Evolutionary conservation across 1,140 invertebrate genomes (phyloP).

Genomic region (Cydia strobilella): DNA sequence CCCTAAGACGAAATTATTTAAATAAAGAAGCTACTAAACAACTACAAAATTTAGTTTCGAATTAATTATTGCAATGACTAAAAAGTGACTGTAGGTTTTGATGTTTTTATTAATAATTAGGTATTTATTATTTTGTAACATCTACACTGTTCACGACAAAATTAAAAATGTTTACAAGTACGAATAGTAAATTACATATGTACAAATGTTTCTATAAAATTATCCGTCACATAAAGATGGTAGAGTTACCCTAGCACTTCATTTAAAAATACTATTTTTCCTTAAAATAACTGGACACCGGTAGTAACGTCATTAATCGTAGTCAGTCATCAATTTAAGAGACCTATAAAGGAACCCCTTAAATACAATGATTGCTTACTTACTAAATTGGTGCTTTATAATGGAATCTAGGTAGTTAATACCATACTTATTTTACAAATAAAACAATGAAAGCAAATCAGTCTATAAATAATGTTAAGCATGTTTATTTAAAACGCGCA

Average conservation of each 20-base stretch:
- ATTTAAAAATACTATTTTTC: background rate
- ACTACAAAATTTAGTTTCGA: too few relatives aligned
- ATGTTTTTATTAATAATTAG: background rate
- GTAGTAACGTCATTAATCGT: conserved; percentile 5
- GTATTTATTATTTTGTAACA: background rate
- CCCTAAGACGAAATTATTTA: too few relatives aligned
- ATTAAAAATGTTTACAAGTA: background rate
- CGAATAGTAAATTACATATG: background rate
- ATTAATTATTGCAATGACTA: background rate
- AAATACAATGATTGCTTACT: conserved; percentile 14
- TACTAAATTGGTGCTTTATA: conserved; percentile 7
- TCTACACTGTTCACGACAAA: conserved; percentile 15
- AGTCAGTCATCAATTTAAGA: conserved; percentile 16
- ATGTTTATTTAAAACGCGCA: conserved; percentile 5
- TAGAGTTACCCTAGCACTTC: background rate
- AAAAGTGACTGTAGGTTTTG: background rate
- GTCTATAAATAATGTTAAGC: conserved; percentile 10
- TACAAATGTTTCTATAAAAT: background rate
- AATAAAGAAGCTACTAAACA: too few relatives aligned
- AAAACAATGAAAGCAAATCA: conserved; percentile 1
- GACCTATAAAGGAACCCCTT: background rate
- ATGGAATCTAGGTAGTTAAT: background rate
- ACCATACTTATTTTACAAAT: background rate
- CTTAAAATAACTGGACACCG: background rate
- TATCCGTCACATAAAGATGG: background rate